These are phyloP conservation scores for Conistra vaccinii DNA, from an alignment of 2,888 invertebrate species.

Conservation along the genomic window DNA sequence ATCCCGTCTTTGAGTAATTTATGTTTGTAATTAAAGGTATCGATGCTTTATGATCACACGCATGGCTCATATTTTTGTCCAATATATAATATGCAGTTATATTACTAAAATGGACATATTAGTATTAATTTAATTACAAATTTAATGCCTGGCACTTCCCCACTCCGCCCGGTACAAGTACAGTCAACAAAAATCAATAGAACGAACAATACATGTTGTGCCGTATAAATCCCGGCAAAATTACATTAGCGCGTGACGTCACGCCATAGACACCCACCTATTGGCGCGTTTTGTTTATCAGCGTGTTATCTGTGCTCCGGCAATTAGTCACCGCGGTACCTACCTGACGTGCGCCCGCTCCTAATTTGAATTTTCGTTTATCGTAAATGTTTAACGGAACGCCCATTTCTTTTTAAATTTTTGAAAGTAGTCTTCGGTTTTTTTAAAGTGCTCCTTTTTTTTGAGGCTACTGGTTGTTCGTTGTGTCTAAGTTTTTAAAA, in stretches of 20 bases:
- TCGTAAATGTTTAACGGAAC: conserved; percentile 51
- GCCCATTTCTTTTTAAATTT: conserved; percentile 39
- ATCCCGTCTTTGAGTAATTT: background rate
- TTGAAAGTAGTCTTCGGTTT: conserved; percentile 18
- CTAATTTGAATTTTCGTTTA: conserved; percentile 58
- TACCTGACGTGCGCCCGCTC: conserved; percentile 74
- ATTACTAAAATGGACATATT: background rate
- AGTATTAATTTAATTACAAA: conserved; percentile 14
- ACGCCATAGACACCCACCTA: conserved; percentile 64
- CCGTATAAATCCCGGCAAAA: conserved; percentile 75
- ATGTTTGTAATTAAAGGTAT: background rate
- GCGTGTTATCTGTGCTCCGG: conserved; percentile 79
- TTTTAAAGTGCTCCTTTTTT: conserved; percentile 7
- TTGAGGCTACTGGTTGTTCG: conserved; percentile 1
- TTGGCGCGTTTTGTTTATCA: conserved; percentile 80
- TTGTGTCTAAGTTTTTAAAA: conserved; percentile 1
- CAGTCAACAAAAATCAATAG: conserved; percentile 63
- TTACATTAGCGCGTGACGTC: conserved; percentile 76
- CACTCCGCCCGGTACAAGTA: conserved; percentile 18
- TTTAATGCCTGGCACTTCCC: background rate
- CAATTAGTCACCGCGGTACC: conserved; percentile 81
- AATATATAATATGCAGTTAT: background rate
- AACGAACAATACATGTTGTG: conserved; percentile 51
- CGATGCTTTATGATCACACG: background rate
- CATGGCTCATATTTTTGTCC: background rate